These are phyloP conservation scores for Pammene aurita DNA, from an alignment of 2,888 invertebrate species.

Conservation along the genomic window DNA sequence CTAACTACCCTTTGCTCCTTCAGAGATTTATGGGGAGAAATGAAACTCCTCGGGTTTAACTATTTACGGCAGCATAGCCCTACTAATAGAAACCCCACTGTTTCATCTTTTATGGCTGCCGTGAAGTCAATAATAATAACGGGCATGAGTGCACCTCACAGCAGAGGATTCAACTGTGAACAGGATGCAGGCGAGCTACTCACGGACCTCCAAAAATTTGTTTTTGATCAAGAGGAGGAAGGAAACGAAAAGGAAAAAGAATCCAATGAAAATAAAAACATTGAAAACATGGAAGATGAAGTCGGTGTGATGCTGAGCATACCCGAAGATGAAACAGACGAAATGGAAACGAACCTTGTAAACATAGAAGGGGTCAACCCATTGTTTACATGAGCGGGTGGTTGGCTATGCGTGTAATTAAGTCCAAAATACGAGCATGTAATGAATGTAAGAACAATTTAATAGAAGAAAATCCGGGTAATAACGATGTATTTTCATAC, in stretches of 20 bases:
- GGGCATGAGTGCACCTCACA: background rate
- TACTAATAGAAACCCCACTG: background rate
- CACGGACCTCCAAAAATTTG: slow-evolving; percentile 1
- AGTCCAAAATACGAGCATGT: background rate
- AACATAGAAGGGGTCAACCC: background rate
- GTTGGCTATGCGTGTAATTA: background rate
- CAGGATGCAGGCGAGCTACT: background rate
- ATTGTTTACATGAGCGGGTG: background rate
- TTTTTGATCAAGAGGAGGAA: background rate
- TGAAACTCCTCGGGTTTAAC: slow-evolving; percentile 4
- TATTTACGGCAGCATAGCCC: slow-evolving; percentile 5
- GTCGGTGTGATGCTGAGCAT: background rate
- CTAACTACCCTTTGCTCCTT: too few relatives aligned
- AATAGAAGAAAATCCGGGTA: background rate
- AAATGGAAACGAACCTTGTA: background rate
- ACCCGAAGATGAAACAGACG: background rate
- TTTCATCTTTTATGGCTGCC: background rate
- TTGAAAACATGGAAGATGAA: background rate
- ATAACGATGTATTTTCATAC: background rate
- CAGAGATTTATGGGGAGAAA: background rate
- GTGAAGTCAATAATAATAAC: background rate
- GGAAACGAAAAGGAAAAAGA: background rate
- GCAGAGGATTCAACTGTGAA: background rate
- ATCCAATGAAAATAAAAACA: background rate
- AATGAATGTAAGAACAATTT: background rate